Evolutionary conservation across 2,888 invertebrate genomes (phyloP).

Genomic region (Bursaphelenchus okinawaensis): DNA sequence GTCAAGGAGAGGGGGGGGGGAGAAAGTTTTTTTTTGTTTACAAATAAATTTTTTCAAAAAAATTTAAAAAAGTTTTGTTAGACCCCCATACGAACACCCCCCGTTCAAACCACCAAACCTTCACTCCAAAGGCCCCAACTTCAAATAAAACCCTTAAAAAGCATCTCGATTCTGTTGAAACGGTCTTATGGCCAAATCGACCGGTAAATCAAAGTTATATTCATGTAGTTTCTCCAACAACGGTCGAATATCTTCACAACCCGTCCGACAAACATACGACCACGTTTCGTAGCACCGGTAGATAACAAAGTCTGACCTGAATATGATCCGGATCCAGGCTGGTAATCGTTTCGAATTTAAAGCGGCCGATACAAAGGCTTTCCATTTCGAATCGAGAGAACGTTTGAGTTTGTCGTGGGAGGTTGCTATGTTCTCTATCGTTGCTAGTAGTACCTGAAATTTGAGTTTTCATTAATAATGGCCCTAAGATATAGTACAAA

Average conservation of each 20-base stretch:
- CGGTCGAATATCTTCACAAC: conserved; percentile 86
- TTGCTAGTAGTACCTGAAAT: conserved; percentile 75
- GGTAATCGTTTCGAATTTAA: conserved; percentile 87
- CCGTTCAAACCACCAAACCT: neutral
- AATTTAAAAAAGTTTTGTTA: neutral
- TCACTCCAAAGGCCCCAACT: too few relatives aligned
- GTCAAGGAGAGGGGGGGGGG: too few relatives aligned
- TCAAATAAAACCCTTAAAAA: too few relatives aligned
- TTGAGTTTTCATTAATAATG: too few relatives aligned
- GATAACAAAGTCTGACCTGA: conserved; percentile 69
- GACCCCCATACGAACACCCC: neutral
- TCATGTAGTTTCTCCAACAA: conserved; percentile 79
- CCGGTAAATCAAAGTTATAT: conserved; percentile 84
- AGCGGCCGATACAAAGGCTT: conserved; percentile 92
- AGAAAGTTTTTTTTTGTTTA: neutral
- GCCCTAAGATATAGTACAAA: too few relatives aligned
- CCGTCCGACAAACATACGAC: conserved; percentile 90
- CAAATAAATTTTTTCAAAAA: neutral
- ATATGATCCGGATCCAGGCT: conserved; percentile 84
- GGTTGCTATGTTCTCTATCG: conserved; percentile 83
- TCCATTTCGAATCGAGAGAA: conserved; percentile 88
- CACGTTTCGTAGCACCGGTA: conserved; percentile 66
- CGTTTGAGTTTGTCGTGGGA: conserved; percentile 87
- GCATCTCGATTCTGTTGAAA: conserved; percentile 96
- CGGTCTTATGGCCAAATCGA: conserved; percentile 89